These are phyloP conservation scores for Apteryx owenii DNA, from an alignment of 2,113 vertebrate species.

Conservation along the genomic window DNA sequence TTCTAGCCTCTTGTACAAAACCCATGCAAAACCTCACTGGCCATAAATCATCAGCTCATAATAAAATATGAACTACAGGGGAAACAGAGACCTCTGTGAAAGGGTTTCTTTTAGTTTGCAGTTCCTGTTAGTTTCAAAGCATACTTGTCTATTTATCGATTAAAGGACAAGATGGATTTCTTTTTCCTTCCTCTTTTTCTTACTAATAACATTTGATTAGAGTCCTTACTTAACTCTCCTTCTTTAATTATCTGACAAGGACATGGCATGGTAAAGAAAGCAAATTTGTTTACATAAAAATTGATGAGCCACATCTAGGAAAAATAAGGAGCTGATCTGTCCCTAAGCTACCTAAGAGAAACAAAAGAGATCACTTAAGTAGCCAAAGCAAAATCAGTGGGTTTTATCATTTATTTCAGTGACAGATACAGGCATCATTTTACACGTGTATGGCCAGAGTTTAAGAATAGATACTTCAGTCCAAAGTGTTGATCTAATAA, in stretches of 20 bases:
- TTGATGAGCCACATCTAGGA: not conserved
- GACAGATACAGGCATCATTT: not conserved
- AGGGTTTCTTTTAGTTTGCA: not conserved
- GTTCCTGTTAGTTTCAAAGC: not conserved
- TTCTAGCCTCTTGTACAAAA: not conserved
- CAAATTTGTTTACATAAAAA: not conserved
- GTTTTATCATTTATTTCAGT: not conserved
- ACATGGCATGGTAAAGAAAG: not conserved
- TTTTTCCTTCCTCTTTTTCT: not conserved
- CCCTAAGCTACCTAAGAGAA: not conserved
- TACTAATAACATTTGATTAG: not conserved
- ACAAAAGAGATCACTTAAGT: not conserved
- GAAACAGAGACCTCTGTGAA: not conserved
- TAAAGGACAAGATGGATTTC: not conserved
- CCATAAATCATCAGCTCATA: not conserved
- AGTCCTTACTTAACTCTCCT: not conserved
- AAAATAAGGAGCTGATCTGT: not conserved
- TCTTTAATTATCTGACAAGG: not conserved
- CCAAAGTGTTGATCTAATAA: not conserved
- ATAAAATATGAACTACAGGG: not conserved
- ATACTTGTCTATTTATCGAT: slow-evolving; percentile 1
- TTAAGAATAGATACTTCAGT: not conserved
- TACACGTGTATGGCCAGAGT: not conserved
- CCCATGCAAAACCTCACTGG: not conserved
- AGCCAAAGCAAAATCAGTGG: not conserved